These are phyloP conservation scores for Drosophila merina DNA, from an alignment of 2,888 invertebrate species.

Conservation along the genomic window DNA sequence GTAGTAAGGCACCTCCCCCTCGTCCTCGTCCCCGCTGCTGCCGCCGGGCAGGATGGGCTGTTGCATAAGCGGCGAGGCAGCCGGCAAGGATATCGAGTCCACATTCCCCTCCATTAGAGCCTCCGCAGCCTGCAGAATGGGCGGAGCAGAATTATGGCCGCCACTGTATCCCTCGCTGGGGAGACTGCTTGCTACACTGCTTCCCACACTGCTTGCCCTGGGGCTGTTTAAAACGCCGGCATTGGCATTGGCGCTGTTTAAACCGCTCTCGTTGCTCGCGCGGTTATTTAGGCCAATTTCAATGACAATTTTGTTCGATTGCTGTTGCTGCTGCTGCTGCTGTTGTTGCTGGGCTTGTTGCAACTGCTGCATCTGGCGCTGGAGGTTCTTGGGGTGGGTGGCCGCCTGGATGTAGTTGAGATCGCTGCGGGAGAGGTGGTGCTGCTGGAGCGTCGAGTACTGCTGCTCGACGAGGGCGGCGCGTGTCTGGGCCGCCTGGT, in stretches of 20 bases:
- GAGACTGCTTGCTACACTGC: conserved; percentile 20
- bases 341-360: conserved; percentile 22
- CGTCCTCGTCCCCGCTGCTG: background rate
- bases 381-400: conserved; percentile 82
- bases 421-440: conserved; percentile 81
- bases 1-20: too few relatives aligned
- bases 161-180: conserved; percentile 17
- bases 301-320: conserved; percentile 81
- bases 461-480: conserved; percentile 82
- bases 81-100: conserved; percentile 82
- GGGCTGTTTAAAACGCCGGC: conserved; percentile 6
- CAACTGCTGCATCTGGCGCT: conserved; percentile 57
- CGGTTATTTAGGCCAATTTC: conserved; percentile 81
- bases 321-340: conserved; percentile 26
- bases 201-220: conserved; percentile 7
- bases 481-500: conserved; percentile 81
- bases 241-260: conserved; percentile 17
- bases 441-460: conserved; percentile 80
- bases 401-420: conserved; percentile 81
- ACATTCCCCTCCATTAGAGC: conserved; percentile 81
- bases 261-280: conserved; percentile 29
- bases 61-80: conserved; percentile 52
- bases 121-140: conserved; percentile 66
- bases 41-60: conserved; percentile 8
- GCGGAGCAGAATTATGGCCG: conserved; percentile 42